phyloP scores from a whole-genome alignment of 2,113 vertebrate genomes.

The Heptranchias perlo region DNA sequence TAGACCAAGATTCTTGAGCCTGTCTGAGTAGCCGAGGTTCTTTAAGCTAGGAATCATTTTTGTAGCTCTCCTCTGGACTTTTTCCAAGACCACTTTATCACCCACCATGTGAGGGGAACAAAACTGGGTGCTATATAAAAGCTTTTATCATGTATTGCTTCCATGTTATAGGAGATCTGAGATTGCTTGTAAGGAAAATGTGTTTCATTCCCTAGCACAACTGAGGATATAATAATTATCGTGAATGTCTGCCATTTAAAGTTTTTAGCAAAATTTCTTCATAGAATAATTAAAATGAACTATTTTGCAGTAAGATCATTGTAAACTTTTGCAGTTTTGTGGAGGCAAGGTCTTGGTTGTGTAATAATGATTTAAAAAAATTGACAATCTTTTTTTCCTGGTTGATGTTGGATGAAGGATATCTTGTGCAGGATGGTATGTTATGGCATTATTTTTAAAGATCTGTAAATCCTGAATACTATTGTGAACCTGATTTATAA shows the following conservation, averaged over 20 bases:
- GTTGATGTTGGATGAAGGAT: background rate
- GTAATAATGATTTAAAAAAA: background rate
- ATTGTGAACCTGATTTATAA: background rate
- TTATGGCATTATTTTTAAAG: background rate
- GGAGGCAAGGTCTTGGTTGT: background rate
- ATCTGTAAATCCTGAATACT: background rate
- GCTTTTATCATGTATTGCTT: background rate
- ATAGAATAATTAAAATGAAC: background rate
- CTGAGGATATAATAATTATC: background rate
- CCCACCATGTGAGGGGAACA: too few relatives aligned
- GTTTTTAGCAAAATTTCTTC: background rate
- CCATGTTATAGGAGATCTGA: background rate
- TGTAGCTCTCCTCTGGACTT: too few relatives aligned
- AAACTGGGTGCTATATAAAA: too few relatives aligned
- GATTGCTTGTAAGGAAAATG: background rate
- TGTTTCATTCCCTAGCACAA: background rate
- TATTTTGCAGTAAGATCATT: background rate
- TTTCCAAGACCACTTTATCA: too few relatives aligned
- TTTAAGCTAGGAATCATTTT: too few relatives aligned
- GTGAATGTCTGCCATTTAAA: background rate
- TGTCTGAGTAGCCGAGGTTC: too few relatives aligned
- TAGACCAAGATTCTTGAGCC: too few relatives aligned
- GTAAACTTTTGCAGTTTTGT: background rate
- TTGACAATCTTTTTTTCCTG: background rate
- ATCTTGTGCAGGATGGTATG: background rate